phyloP scores from a whole-genome alignment of 2,888 invertebrate genomes.

The Clunio marinus region DNA sequence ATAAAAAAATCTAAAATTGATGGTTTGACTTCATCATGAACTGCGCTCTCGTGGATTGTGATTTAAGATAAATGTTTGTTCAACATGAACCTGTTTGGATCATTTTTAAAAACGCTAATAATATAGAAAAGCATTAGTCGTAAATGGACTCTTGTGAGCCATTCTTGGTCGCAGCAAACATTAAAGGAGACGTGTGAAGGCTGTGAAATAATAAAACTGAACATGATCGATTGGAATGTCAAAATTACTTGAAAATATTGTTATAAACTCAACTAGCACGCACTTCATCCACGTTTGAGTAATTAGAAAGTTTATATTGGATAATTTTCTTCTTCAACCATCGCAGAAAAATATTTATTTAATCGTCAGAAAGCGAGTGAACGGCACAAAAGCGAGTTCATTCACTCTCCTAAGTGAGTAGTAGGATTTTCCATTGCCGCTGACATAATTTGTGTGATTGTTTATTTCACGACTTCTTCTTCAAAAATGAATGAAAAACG shows the following conservation, averaged over 20 bases:
- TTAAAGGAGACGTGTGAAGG: constrained; percentile 25
- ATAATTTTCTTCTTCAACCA: background rate
- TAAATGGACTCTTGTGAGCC: background rate
- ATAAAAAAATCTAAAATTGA: background rate
- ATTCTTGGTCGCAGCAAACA: background rate
- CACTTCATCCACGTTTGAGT: background rate
- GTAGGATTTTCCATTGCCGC: constrained; percentile 1
- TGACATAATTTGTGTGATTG: constrained; percentile 17
- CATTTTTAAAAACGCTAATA: too few relatives aligned
- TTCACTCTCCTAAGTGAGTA: too few relatives aligned
- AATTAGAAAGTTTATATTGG: constrained; percentile 11
- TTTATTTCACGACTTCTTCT: too few relatives aligned
- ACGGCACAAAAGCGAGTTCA: too few relatives aligned
- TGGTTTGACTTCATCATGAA: background rate
- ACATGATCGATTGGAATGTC: background rate
- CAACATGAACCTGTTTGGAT: background rate
- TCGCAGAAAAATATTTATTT: too few relatives aligned
- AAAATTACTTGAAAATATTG: background rate
- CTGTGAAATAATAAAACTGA: constrained; percentile 5
- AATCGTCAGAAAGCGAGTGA: too few relatives aligned
- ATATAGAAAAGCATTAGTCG: constrained; percentile 2
- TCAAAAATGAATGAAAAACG: too few relatives aligned
- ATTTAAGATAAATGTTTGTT: constrained; percentile 5
- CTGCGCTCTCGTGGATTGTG: background rate
- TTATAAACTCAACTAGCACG: background rate